Conservation (phyloP, 2,888 invertebrate species). For the Drosophila anceps region DNA sequence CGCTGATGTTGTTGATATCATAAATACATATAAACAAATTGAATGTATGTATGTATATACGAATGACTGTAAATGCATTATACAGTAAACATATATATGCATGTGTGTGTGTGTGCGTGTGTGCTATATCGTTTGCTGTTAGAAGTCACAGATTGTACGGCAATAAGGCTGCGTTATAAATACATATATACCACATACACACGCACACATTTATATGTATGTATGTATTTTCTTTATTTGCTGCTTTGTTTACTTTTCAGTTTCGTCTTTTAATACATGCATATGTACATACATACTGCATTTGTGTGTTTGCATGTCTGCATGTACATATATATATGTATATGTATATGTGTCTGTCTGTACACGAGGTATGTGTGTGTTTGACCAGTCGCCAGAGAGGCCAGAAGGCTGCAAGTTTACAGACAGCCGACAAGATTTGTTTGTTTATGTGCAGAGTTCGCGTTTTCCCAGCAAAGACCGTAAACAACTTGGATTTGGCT, state of each 20-base stretch:
- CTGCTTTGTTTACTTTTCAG: constrained; percentile 38
- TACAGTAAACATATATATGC: not conserved
- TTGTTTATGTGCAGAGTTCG: constrained; percentile 59
- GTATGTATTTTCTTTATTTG: constrained; percentile 12
- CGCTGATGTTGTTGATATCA: constrained; percentile 31
- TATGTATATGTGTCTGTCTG: not conserved
- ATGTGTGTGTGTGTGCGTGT: not conserved
- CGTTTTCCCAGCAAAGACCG: constrained; percentile 48
- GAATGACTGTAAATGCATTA: constrained; percentile 1
- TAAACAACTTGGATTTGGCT: constrained; percentile 55
- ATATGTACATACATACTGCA: not conserved
- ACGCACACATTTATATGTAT: not conserved
- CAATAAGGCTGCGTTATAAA: constrained; percentile 29
- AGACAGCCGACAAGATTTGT: constrained; percentile 53
- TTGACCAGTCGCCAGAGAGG: constrained; percentile 35
- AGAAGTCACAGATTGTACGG: constrained; percentile 20
- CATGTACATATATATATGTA: constrained; percentile 3
- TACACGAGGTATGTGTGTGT: constrained; percentile 2
- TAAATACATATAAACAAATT: constrained; percentile 7
- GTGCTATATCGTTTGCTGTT: constrained; percentile 9
- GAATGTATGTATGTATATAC: not conserved
- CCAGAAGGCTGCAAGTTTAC: constrained; percentile 18
- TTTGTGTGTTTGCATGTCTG: constrained; percentile 8
- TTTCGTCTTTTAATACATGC: constrained; percentile 13
- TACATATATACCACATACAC: constrained; percentile 4